phyloP scores from a whole-genome alignment of 2,113 vertebrate genomes.

The Otis tarda region DNA sequence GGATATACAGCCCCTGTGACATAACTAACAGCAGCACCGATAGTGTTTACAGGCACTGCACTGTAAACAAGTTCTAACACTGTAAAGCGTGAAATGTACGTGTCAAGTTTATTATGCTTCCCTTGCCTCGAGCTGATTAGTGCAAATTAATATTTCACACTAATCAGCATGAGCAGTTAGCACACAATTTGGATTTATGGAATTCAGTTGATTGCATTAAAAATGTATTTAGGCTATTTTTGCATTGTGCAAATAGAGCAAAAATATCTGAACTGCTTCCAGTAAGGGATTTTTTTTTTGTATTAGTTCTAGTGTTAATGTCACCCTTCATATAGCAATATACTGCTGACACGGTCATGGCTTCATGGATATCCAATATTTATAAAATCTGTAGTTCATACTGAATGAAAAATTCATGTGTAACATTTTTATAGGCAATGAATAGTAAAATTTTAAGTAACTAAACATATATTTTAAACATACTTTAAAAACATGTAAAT shows the following conservation, averaged over 20 bases:
- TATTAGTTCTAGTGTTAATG: background rate
- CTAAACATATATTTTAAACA: background rate
- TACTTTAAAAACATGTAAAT: background rate
- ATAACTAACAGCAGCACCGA: background rate
- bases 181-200: slow-evolving; percentile 67
- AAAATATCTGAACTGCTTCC: slow-evolving; percentile 42
- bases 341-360: background rate
- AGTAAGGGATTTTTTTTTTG: background rate
- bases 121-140: slow-evolving; percentile 63
- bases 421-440: background rate
- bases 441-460: background rate
- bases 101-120: slow-evolving; percentile 72
- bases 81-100: slow-evolving; percentile 63
- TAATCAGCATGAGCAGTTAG: slow-evolving; percentile 69
- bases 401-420: background rate
- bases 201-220: slow-evolving; percentile 70
- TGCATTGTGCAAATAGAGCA: slow-evolving; percentile 55
- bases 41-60: background rate
- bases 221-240: slow-evolving; percentile 72
- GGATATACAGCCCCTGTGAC: background rate
- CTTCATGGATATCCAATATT: background rate
- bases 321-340: background rate
- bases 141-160: slow-evolving; percentile 74
- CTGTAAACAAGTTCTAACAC: slow-evolving; percentile 39
- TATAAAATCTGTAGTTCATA: background rate